Evolutionary conservation across 2,888 invertebrate species (phyloP), one percentile per base, ranked within the genome.

Genomic region (Ennomos quercinarius): DNA sequence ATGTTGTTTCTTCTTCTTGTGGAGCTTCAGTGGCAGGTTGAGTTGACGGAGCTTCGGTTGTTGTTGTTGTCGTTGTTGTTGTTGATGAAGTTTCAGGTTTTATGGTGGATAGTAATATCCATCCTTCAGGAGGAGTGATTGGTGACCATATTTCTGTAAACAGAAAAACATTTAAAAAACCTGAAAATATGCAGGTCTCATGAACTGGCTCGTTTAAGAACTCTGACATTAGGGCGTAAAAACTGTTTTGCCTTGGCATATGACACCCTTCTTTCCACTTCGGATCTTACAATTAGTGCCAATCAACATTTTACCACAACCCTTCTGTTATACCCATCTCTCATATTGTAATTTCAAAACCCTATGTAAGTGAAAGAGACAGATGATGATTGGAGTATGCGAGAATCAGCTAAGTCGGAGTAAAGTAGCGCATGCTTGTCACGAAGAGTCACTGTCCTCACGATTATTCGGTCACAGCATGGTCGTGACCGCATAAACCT

Each of bases 41-140:
- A 38, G 57, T 59, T 41, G 62, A 66, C n/a, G 74, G 65, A 44
- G 51, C 49, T 47, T 62, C 58, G 9, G 74, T 62, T 38, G 72
- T 55, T 46, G 73, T 76, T 60, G 76, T 72, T 37, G 79, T 65
- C 8, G 77, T 61, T 27, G 74, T 56, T 39, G 76, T 66, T 45
- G 74, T 57, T 11, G 74, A 12, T 53, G 81, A 64, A 0, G 80
- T 70, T 78, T 87, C 90, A 49, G 81, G 80, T 75, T 83, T 89
- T 36, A 87, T 78, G 9, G 87, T 85, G 62, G 88, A 87, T 63
- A 93, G 80, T 50, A 95, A 83, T 9, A 95, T 93, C 95, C 95
- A 95, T 9, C 94, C 94, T 69, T 95, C 95, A 9, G 95, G 94
- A 8, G 95, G 94, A 1, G 95, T 95, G 47, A 95, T 93, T 6